Conservation (phyloP, 2,113 vertebrate species). For the Gavialis gangeticus region DNA sequence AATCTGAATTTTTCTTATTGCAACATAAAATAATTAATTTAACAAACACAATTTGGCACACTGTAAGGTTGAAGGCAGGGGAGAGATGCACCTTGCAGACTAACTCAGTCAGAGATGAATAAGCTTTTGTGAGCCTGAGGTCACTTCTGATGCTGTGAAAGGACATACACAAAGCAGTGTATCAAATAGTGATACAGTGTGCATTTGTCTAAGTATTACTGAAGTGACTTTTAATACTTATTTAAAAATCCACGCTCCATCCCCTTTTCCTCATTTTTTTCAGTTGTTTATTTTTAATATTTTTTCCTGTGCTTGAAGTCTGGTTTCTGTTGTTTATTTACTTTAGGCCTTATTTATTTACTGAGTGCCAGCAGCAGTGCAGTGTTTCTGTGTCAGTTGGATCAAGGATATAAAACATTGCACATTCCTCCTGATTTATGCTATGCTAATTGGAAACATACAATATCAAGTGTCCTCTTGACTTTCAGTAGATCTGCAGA, state of each 20-base stretch:
- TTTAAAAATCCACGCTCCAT: not conserved
- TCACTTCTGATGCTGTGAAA: too few species aligned
- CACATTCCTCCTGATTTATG: not conserved
- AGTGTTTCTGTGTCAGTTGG: not conserved
- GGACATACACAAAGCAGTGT: too few species aligned
- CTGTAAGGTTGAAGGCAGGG: too few species aligned
- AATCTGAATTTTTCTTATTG: not conserved
- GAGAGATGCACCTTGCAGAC: too few species aligned
- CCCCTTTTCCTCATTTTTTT: not conserved
- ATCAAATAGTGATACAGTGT: not conserved
- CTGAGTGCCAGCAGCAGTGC: not conserved
- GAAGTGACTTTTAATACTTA: not conserved
- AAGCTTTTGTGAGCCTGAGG: too few species aligned
- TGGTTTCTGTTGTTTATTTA: not conserved
- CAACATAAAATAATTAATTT: not conserved
- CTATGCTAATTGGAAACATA: slow-evolving; percentile 32
- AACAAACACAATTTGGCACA: not conserved
- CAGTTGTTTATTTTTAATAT: not conserved
- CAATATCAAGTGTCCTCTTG: slow-evolving; percentile 23
- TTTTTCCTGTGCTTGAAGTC: not conserved
- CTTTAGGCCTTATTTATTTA: not conserved
- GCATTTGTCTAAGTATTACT: not conserved
- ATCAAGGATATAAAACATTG: slow-evolving; percentile 33
- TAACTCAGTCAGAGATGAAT: too few species aligned
- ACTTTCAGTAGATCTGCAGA: not conserved